These are phyloP conservation scores for Lagopus leucura DNA, from an alignment of 2,113 vertebrate species.

Conservation along the genomic window DNA sequence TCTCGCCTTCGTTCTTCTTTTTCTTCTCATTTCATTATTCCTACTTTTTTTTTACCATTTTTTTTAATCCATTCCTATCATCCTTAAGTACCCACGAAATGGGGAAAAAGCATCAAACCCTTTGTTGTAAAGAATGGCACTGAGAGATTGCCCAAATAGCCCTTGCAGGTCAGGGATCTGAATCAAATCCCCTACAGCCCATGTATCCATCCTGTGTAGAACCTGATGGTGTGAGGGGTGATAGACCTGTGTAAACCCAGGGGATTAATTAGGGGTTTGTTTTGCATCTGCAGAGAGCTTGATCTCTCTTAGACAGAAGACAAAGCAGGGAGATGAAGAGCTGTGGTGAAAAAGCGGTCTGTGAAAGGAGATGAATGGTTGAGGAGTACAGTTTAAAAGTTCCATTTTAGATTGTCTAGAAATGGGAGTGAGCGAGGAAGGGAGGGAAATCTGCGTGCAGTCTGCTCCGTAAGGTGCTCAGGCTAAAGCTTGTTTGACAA, in stretches of 20 bases:
- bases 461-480: background rate
- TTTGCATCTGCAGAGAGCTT: conserved; percentile 9
- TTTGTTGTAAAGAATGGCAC: background rate
- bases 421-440: background rate
- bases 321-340: background rate
- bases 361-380: background rate
- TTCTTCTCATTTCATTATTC: conserved; percentile 3
- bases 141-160: background rate
- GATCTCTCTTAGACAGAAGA: background rate
- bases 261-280: background rate
- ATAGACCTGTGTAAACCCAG: background rate
- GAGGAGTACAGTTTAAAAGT: background rate
- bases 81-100: background rate
- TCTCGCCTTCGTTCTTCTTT: conserved; percentile 22
- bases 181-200: background rate
- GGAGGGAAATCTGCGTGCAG: background rate
- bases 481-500: background rate
- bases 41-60: conserved; percentile 30
- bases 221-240: background rate
- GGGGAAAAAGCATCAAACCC: background rate
- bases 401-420: background rate
- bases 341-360: background rate
- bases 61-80: conserved; percentile 33
- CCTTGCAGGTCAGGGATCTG: background rate
- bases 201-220: background rate